phyloP scores from a whole-genome alignment of 1,140 invertebrate species.

The Luehdorfia chinensis region DNA sequence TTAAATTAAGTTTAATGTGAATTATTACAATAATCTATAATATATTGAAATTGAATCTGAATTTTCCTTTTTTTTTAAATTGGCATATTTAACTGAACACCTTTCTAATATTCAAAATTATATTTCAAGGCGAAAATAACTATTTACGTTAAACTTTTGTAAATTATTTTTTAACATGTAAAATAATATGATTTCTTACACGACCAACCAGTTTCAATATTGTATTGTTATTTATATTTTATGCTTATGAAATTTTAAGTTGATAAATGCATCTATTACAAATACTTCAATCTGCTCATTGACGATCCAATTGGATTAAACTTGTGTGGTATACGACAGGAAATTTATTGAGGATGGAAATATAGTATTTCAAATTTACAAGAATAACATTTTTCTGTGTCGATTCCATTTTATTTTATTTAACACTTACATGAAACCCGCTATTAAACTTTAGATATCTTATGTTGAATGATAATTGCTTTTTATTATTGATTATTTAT shows the following conservation, averaged over 20 bases:
- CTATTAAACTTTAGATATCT: too few relatives aligned
- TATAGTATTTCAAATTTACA: constrained; percentile 13
- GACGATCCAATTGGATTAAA: constrained; percentile 1
- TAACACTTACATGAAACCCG: background rate
- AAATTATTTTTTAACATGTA: background rate
- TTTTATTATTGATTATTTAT: too few relatives aligned
- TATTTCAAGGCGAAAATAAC: constrained; percentile 1
- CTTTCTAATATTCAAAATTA: constrained; percentile 23
- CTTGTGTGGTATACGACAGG: constrained; percentile 11
- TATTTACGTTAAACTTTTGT: background rate
- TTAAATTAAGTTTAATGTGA: constrained; percentile 76
- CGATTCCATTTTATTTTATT: background rate
- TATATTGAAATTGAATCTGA: constrained; percentile 77
- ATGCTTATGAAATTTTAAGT: background rate
- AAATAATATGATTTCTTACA: background rate
- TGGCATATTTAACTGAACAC: constrained; percentile 58
- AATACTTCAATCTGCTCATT: background rate
- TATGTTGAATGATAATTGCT: too few relatives aligned
- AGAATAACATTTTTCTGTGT: constrained; percentile 4
- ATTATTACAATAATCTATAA: constrained; percentile 77
- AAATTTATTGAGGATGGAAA: constrained; percentile 5
- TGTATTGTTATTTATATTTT: constrained; percentile 8
- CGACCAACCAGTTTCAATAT: background rate
- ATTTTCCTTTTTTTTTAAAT: constrained; percentile 74
- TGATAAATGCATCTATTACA: constrained; percentile 1